These are phyloP conservation scores for Acrobasis consociella DNA, from an alignment of 2,888 invertebrate species.

Conservation along the genomic window DNA sequence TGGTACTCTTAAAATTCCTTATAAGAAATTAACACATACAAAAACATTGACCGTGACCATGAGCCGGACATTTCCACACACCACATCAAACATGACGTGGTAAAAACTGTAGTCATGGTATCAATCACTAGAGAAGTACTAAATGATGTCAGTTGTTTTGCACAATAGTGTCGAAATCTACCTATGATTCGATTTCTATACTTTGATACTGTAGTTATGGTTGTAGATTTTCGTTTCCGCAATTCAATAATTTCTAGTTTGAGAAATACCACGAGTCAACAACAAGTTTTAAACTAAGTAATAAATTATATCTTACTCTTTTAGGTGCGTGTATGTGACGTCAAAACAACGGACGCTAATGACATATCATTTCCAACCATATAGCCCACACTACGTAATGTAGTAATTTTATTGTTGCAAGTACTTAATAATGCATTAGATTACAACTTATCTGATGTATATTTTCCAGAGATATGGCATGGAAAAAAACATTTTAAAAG, in stretches of 20 bases:
- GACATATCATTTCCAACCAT: slow-evolving; percentile 4
- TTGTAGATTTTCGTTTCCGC: no score
- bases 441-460: not conserved
- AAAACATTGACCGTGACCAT: slow-evolving; percentile 8
- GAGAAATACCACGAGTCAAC: no score
- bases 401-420: slow-evolving; percentile 13
- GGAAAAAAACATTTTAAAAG: not conserved
- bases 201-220: no score
- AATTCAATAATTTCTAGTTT: no score
- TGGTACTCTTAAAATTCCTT: not conserved
- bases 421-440: slow-evolving; percentile 1
- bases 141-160: no score
- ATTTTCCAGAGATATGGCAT: not conserved
- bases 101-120: no score
- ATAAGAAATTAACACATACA: not conserved
- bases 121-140: no score
- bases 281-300: no score
- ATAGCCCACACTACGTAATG: not conserved
- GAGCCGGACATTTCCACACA: not conserved
- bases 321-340: slow-evolving; percentile 1
- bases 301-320: not conserved
- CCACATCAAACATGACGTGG: no score
- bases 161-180: no score
- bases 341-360: slow-evolving; percentile 9
- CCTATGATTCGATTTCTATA: no score